A percentile compares a stretch with the other conserved stretches of the same genome.
phyloP scores from a whole-genome alignment of 2,888 invertebrate species.

The Rhogogaster chlorosoma region DNA sequence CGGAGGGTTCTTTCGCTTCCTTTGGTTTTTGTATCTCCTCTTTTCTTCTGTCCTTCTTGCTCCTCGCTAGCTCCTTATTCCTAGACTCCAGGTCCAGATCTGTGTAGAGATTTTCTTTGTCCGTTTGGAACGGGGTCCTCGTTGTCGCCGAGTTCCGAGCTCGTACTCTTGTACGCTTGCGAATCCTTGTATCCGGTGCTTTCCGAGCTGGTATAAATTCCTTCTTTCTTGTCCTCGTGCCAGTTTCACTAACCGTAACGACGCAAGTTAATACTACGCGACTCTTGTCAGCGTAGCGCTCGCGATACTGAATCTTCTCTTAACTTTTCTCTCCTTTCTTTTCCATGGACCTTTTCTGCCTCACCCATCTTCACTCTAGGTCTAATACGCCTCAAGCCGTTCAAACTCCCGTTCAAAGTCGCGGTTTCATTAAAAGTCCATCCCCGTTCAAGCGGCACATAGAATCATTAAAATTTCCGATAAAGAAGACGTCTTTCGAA shows the following conservation, averaged over 20 bases:
- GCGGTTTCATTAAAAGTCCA: neutral
- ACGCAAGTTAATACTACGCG: constrained; percentile 11
- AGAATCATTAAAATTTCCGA: neutral
- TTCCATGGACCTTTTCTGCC: neutral
- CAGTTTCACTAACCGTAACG: constrained; percentile 38
- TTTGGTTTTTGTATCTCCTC: neutral
- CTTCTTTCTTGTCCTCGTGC: constrained; percentile 30
- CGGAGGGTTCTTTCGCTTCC: neutral
- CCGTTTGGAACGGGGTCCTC: neutral
- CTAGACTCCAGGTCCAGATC: neutral
- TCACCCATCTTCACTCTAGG: neutral
- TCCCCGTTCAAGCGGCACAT: neutral
- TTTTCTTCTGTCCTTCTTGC: neutral
- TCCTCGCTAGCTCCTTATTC: neutral
- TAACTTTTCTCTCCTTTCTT: neutral
- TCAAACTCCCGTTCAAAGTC: neutral
- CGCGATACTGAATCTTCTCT: neutral
- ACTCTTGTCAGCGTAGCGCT: neutral
- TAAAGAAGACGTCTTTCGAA: neutral
- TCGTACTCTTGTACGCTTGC: neutral
- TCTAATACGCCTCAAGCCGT: neutral
- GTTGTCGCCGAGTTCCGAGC: neutral
- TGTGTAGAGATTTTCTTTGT: constrained; percentile 10
- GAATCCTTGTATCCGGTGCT: constrained; percentile 37
- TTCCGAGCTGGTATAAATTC: constrained; percentile 31